Evolutionary conservation across 2,113 vertebrate species (phyloP), one percentile per base, ranked within the genome.

Genomic region (Cyphomyrus plagiostoma): DNA sequence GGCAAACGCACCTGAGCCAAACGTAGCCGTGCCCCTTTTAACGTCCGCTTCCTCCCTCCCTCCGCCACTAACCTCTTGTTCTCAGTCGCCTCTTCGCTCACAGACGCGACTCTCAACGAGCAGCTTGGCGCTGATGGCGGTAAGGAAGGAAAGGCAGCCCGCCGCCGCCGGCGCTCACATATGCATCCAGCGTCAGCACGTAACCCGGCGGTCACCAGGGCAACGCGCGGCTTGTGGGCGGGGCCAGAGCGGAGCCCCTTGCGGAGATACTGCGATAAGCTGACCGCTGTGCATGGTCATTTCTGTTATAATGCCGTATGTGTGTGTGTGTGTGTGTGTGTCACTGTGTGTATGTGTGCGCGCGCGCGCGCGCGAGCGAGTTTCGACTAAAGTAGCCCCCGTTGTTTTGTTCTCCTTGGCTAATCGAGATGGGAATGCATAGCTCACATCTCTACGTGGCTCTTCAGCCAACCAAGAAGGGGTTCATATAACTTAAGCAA

Each of bases 161-260:
- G 97, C 97, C 96, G 97, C 97, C 96, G 97, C 97, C 95, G 93
- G 97, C 97, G 97, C 97, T 98, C 97, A 23, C 82, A 97, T 98
- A 98, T 98, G 98, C 96, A 96, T 96, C 94, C 92, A 89, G 96
- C 97, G 97, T 98, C 97, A 98, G 96, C 96, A 97, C 97, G 97
- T 96, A 97, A 93, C 92, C 93, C 94, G 91, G 86, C 90, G 56
- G 94, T 96, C 94, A 90, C 95, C 93, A 92, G 23, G 94, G 96
- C 92, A 95, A 97, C 95, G 92, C 86, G 82, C 90, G 46, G 80
- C 0, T 77, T 0, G 45, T 89, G 92, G 94, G 95, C 89, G 96
- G 96, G 94, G 96, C 95, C 83, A 86, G 86, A 89, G 82, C 19
- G 23, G 17, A 70, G 17, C 86, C 21, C 15, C 53, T 56, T 26